Evolutionary conservation across 1,140 invertebrate species (phyloP).

Genomic region (Drosophila dunni): DNA sequence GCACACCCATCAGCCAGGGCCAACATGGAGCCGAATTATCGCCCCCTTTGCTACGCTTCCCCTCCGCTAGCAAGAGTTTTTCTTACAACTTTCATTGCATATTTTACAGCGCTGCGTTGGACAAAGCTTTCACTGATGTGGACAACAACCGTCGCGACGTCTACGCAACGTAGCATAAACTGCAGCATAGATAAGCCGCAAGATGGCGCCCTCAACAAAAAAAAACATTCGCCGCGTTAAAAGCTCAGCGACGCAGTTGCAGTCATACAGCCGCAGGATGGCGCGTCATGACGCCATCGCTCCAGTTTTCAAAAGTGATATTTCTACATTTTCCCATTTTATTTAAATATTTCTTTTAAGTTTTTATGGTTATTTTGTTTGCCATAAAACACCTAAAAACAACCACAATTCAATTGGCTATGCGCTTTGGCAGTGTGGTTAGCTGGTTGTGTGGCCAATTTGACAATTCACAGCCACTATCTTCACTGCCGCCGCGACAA

Average conservation of each 20-base stretch:
- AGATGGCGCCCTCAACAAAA: slow-evolving; percentile 38
- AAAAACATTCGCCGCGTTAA: slow-evolving; percentile 12
- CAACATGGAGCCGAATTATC: not conserved
- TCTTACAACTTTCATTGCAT: slow-evolving; percentile 57
- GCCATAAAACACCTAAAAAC: slow-evolving; percentile 3
- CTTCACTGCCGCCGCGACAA: slow-evolving; percentile 93
- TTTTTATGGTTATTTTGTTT: slow-evolving; percentile 6
- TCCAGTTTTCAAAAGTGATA: slow-evolving; percentile 19
- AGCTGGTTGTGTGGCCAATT: slow-evolving; percentile 95
- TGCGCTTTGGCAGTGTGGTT: slow-evolving; percentile 98
- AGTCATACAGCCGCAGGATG: slow-evolving; percentile 11
- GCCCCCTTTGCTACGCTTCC: not conserved
- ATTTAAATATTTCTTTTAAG: slow-evolving; percentile 5
- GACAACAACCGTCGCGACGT: slow-evolving; percentile 18
- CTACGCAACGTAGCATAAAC: slow-evolving; percentile 44
- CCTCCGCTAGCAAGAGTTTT: not conserved
- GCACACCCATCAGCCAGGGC: slow-evolving; percentile 22
- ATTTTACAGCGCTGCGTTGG: slow-evolving; percentile 62
- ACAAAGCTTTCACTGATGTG: slow-evolving; percentile 33
- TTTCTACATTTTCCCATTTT: not conserved
- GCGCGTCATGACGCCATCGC: slow-evolving; percentile 19
- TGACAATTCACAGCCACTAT: slow-evolving; percentile 94
- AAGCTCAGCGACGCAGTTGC: slow-evolving; percentile 23
- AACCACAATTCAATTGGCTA: slow-evolving; percentile 83
- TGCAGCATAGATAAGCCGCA: slow-evolving; percentile 42